Base-by-base conservation (phyloP, 2,797 vertebrate species). In the Gallirallus australis region DNA sequence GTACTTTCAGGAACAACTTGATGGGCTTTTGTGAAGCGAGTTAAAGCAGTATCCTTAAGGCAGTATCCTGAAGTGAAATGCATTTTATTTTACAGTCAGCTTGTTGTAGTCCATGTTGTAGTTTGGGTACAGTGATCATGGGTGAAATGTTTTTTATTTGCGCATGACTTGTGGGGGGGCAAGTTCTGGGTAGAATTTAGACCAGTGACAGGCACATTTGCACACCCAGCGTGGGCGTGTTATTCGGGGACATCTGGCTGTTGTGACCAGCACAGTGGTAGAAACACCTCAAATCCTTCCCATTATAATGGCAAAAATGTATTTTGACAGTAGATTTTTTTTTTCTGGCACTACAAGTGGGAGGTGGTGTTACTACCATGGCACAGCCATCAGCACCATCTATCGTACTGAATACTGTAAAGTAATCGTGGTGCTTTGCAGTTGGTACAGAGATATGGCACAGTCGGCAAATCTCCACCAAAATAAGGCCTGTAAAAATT, bases 281-380 rank as follows among this genome's bases (percentile, higher is more conserved):
- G 61, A 83, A 83, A 33, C 37, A 63, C 18, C 21, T 88, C 27
- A 61, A 54, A 61, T 37, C 33, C 19, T 68, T 86, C 33, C 17
- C 0, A 0, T 91, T 53, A 23, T 16, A 42, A 35, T 1, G 5
- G 14, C 27, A 68, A 81, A 93, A 70, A 13, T 7, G 1, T 70
- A 30, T 63, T 63, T 75, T 81, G 12, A 89, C 18, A 28, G 11
- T 19, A 52, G 25, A 30, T 25, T 82, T 77, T 82, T 91, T 77
- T 48, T 85, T 90, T 77, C 53, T 84, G 31, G 11, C 20, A 39
- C 27, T 47, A 18, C 9, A 50, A 60, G 35, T 37, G 3, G 0
- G 6, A 37, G 56, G 14, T 72, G 31, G 15, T 54, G n/a, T 78
- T 73, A 47, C 54, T 84, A 12, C n/a, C 39, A 73, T 20, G 3